phyloP scores from a whole-genome alignment of 2,113 vertebrate species.

The Pituophis catenifer region DNA sequence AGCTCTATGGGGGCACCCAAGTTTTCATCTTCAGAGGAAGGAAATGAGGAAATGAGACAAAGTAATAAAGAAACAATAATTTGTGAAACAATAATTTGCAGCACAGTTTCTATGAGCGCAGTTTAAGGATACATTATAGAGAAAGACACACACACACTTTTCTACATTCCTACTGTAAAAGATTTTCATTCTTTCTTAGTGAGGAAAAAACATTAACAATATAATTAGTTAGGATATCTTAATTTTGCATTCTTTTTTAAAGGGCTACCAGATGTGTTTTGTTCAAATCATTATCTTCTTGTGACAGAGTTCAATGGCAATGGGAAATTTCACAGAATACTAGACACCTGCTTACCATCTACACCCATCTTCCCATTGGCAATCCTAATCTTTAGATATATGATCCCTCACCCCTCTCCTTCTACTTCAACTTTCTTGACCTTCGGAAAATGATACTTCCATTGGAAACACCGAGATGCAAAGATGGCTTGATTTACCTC shows the following conservation, averaged over 20 bases:
- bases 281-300: background rate
- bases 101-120: background rate
- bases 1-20: background rate
- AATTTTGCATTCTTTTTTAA: background rate
- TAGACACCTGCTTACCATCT: background rate
- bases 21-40: background rate
- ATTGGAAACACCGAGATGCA: background rate
- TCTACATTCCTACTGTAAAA: background rate
- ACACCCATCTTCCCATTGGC: background rate
- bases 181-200: background rate
- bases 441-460: background rate
- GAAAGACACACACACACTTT: background rate
- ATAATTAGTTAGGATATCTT: background rate
- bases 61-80: background rate
- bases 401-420: background rate
- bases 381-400: background rate
- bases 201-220: background rate
- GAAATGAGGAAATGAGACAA: background rate
- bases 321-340: background rate
- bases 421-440: background rate
- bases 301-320: background rate
- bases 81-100: background rate
- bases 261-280: background rate
- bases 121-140: background rate
- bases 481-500: background rate